These are phyloP conservation scores for Melozone crissalis DNA, from an alignment of 2,113 vertebrate genomes.

Conservation along the genomic window DNA sequence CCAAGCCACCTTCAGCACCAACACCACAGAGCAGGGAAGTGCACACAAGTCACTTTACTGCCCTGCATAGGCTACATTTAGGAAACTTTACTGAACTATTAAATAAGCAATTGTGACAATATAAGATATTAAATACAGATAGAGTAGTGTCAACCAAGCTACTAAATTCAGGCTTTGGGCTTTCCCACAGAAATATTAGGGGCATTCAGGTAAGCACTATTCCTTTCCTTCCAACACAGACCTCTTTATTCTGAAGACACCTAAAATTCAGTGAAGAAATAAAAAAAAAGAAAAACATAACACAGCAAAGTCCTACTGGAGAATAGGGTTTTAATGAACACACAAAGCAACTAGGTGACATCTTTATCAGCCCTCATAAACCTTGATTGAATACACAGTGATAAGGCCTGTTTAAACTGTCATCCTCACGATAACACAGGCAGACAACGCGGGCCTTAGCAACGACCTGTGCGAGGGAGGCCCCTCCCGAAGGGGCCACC, in stretches of 20 bases:
- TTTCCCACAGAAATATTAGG: background rate
- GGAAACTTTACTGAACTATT: slow-evolving; percentile 84
- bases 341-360: slow-evolving; percentile 78
- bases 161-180: background rate
- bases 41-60: slow-evolving; percentile 73
- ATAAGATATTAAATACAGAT: slow-evolving; percentile 79
- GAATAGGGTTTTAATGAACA: slow-evolving; percentile 81
- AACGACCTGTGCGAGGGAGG: slow-evolving; percentile 36
- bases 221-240: accelerated
- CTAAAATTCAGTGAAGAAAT: background rate
- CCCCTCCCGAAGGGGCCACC: slow-evolving; percentile 2
- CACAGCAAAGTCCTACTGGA: slow-evolving; percentile 39
- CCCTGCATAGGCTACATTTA: slow-evolving; percentile 68
- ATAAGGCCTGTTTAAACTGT: slow-evolving; percentile 99
- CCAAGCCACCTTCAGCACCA: background rate
- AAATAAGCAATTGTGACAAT: slow-evolving; percentile 86
- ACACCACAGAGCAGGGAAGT: background rate
- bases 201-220: background rate
- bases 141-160: background rate
- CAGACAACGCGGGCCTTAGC: slow-evolving; percentile 62
- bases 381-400: slow-evolving; percentile 95
- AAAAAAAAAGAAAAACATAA: background rate
- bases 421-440: slow-evolving; percentile 88
- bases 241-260: background rate
- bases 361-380: slow-evolving; percentile 99